Conservation (phyloP, 1,140 invertebrate species). For the Hermatobates lingyangjiaoensis region DNA sequence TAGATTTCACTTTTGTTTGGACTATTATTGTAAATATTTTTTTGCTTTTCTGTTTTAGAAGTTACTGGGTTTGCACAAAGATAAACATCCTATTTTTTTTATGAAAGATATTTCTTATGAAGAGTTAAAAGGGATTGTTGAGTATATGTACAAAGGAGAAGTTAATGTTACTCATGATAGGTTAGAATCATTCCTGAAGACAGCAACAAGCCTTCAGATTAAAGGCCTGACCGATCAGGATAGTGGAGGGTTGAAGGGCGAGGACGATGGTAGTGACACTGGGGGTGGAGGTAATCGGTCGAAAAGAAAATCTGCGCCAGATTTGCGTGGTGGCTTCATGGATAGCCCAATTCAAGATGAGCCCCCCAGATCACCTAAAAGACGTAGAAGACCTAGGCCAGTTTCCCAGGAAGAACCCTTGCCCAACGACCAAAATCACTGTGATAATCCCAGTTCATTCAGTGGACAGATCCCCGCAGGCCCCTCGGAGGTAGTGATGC, state of each 20-base stretch:
- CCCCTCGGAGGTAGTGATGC: neutral
- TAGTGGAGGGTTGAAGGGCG: conserved; percentile 10
- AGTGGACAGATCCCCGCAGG: neutral
- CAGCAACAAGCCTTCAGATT: conserved; percentile 77
- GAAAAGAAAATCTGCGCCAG: neutral
- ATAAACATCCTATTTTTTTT: conserved; percentile 80
- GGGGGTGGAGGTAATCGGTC: neutral
- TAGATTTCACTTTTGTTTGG: neutral
- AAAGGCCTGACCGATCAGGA: conserved; percentile 59
- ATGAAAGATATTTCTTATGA: conserved; percentile 79
- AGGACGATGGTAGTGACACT: neutral
- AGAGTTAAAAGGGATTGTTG: conserved; percentile 78
- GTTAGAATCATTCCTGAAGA: conserved; percentile 69
- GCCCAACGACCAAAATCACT: neutral
- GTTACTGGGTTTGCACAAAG: conserved; percentile 64
- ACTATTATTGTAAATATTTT: neutral
- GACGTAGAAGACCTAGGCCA: neutral
- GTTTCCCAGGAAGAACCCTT: neutral
- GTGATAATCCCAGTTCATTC: neutral
- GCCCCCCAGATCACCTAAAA: neutral
- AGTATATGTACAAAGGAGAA: conserved; percentile 87
- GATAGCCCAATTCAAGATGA: neutral
- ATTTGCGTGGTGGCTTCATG: neutral
- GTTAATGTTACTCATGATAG: conserved; percentile 88
- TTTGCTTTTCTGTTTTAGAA: conserved; percentile 34